Base-by-base conservation (phyloP, 92 coral and sea anemone genomes). In the Heliopora coerulea region DNA sequence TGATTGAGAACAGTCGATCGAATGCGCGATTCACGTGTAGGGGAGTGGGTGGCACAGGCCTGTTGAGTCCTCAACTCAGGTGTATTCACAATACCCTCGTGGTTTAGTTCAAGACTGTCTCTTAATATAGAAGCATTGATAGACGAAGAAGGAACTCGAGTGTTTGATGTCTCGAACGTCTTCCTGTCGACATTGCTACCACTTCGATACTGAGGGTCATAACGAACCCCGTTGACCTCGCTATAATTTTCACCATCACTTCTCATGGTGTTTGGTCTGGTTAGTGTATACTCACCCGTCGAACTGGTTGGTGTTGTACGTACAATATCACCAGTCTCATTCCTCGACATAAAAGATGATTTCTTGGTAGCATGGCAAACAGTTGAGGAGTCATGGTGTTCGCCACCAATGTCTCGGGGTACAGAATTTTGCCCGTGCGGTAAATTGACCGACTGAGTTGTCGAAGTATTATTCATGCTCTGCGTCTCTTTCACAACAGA, bases 31-130 rank as follows among this genome's bases (percentile, higher is more conserved):
- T 35, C 18, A 1, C 30, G n/a, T 4, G 2, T 23, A 3, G 25
- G 56, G 8, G 75, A 5, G 35, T 31, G 46, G 20, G 33, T 33
- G 0, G n/a, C 17, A 23, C 24, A 2, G 9, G 57, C 18, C 21
- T 19, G 37, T 25, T 46, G 60, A 3, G 15, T 48, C 3, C 26
- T 26, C 72, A 29, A 39, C 42, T 68, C 41, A 46, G 29, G n/a
- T 18, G 23, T 27, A 25, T 50, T 54, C n/a, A 15, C 50, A 31
- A 37, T 31, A 17, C 17, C 32, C 17, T 54, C 62, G 35, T 54
- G 19, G 34, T 54, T 56, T 63, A 70, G 52, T 37, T 70, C 77
- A 32, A 70, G 64, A 17, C 77, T 70, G 42, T 70, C 77, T 27
- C 54, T 70, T 54, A 70, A 30, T 63, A 30, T 54, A 0, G 63